A percentile compares a stretch with the other conserved stretches of the same genome.
Conservation (phyloP, 2,113 vertebrate species). For the Camarhynchus parvulus region DNA sequence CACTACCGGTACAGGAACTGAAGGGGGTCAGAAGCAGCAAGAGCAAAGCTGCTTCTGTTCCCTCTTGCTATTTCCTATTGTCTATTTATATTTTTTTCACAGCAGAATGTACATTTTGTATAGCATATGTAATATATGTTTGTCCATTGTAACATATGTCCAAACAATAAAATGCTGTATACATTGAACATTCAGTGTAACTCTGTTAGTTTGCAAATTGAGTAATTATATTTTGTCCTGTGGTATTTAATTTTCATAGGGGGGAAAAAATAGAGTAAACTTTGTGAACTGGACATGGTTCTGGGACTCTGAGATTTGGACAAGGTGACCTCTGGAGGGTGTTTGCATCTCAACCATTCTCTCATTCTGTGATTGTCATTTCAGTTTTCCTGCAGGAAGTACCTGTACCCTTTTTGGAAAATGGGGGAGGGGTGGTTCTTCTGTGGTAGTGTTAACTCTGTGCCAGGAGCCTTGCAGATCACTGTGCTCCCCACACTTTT, state of each 20-base stretch:
- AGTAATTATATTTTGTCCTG: not conserved
- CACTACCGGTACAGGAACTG: not conserved
- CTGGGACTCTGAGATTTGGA: not conserved
- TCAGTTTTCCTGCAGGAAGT: not conserved
- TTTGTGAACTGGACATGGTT: not conserved
- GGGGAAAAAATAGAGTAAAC: not conserved
- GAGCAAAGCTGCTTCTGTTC: conserved; percentile 22
- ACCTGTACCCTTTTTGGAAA: not conserved
- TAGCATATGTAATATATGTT: conserved; percentile 76
- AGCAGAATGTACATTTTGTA: conserved; percentile 82
- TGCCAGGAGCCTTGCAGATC: not conserved
- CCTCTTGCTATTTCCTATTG: conserved; percentile 51
- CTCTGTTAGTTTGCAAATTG: not conserved
- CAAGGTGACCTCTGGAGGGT: not conserved
- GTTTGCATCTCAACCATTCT: not conserved
- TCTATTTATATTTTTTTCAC: conserved; percentile 77
- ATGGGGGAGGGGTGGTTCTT: fast-evolving
- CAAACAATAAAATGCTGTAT: conserved; percentile 73
- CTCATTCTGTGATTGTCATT: not conserved
- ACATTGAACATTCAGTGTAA: not conserved
- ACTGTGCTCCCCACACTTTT: not conserved
- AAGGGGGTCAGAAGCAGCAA: not conserved
- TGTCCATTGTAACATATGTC: conserved; percentile 72
- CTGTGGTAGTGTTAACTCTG: fast-evolving
- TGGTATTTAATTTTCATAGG: not conserved